Base-by-base conservation (phyloP, 2,797 vertebrate genomes). In the Pterois miles region DNA sequence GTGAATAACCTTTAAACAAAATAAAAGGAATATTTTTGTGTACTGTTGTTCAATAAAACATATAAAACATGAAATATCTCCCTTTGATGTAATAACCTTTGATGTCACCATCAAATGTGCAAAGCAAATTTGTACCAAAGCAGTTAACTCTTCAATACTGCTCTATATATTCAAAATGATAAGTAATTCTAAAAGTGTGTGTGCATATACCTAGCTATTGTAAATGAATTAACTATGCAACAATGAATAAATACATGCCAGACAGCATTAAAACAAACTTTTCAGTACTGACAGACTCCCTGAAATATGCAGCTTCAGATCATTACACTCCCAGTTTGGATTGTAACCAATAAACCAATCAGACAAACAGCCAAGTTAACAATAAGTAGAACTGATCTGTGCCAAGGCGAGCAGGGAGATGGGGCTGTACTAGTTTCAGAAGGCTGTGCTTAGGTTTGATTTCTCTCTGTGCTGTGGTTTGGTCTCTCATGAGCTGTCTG, bases 401-500 rank as follows among this genome's bases (percentile, higher is more conserved):
- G 73, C 71, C 66, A 7, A 65, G 50, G 65, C n/a, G 53, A 46
- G 70, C 58, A 31, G 66, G 29, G 79, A 84, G 82, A 77, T 50
- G 46, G 67, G 34, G 64, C 76, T 74, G 65, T 76, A 43, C 78
- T 88, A 80, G 67, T 78, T 89, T 87, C 74, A 91, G 73, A 79
- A 79, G 71, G 72, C 71, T 81, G 77, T 76, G 84, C 84, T 88
- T 78, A 63, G 83, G 71, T 93, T 93, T 91, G 87, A 89, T 91
- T 92, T 91, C 66, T 76, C 87, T 89, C 78, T 89, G 69, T 65
- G 89, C 83, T 90, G 67, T 73, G 82, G 86, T 92, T 91, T 91
- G 85, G 81, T 92, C 90, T 91, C 89, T 86, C 80, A 12, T 76
- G 80, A 81, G 78, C 81, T 60, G 69, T 88, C 89, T 89, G 84